Base-by-base conservation (phyloP, 2,888 invertebrate genomes). In the Trichopoda pennipes region DNA sequence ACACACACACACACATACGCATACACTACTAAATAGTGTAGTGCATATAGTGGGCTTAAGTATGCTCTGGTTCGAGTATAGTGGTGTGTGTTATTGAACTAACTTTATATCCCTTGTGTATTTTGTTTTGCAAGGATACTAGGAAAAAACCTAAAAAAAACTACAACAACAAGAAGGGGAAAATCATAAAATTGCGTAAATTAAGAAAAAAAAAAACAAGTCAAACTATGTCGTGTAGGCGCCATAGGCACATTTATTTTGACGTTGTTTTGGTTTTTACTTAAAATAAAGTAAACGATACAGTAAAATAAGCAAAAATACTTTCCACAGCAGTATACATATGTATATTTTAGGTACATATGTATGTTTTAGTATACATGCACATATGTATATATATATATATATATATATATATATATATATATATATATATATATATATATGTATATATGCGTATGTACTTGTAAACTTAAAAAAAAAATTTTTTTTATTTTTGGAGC, bases 221-320 rank as follows among this genome's bases (percentile, higher is more conserved):
- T 86, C 85, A 87, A 86, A 88, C 88, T 87, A 87, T 88, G 86
- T 84, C 86, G 85, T 83, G 85, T 88, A 88, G 89, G 88, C 88
- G 88, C 87, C 88, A 86, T 81, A 84, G 86, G 81, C 83, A 80
- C 80, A 86, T 82, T 85, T 83, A 80, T 80, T 82, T 83, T 83
- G 56, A 28, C 44, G 49, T 64, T 75, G 42, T 47, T 61, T 38
- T 68, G 68, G 68, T 78, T 79, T 42, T 17, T 17, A n/a, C 23
- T 44, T 61, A 21, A 68, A 19, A 72, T 49, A n/a, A n/a, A n/a
- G 19, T 49, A 23, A 4, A 3, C 35, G 3, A 63, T 21, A 72
- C 61, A 77, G 9, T 23, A 12, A 72, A 42, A 16, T 61, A 23
- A 23, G 51, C 23, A 53, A n/a, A 32, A 8, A 78, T 55, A 47